phyloP scores from a whole-genome alignment of 2,888 invertebrate genomes.

The Nomada hirtipes region DNA sequence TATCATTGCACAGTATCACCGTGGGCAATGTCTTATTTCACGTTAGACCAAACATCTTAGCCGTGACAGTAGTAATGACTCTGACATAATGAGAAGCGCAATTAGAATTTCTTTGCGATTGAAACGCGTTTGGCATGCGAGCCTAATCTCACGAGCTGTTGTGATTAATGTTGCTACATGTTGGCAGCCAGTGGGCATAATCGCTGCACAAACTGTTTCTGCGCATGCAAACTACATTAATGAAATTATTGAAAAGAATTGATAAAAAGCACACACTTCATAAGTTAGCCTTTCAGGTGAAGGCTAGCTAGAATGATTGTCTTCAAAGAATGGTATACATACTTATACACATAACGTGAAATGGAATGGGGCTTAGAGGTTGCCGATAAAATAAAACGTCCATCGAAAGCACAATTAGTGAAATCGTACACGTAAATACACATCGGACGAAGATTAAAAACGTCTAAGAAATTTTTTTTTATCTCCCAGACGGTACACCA shows the following conservation, averaged over 20 bases:
- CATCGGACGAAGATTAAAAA: slow-evolving; percentile 7
- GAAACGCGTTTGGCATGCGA: slow-evolving; percentile 15
- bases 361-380: slow-evolving; percentile 22
- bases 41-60: not conserved
- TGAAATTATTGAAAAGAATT: not conserved
- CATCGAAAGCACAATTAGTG: slow-evolving; percentile 13
- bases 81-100: not conserved
- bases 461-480: slow-evolving; percentile 10
- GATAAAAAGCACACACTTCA: not conserved
- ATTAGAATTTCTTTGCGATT: slow-evolving; percentile 27
- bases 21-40: slow-evolving; percentile 15
- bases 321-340: too few species aligned
- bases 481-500: slow-evolving; percentile 21
- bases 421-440: slow-evolving; percentile 6
- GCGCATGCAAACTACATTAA: not conserved
- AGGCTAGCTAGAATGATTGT: too few species aligned
- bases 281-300: not conserved
- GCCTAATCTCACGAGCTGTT: not conserved
- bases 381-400: slow-evolving; percentile 31
- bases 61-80: slow-evolving; percentile 11
- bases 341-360: not conserved
- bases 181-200: not conserved
- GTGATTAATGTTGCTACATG: not conserved
- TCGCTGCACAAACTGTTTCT: not conserved
- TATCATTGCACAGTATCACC: not conserved